phyloP scores from a whole-genome alignment of 2,113 vertebrate species.

The Pelvicachromis taeniatus region DNA sequence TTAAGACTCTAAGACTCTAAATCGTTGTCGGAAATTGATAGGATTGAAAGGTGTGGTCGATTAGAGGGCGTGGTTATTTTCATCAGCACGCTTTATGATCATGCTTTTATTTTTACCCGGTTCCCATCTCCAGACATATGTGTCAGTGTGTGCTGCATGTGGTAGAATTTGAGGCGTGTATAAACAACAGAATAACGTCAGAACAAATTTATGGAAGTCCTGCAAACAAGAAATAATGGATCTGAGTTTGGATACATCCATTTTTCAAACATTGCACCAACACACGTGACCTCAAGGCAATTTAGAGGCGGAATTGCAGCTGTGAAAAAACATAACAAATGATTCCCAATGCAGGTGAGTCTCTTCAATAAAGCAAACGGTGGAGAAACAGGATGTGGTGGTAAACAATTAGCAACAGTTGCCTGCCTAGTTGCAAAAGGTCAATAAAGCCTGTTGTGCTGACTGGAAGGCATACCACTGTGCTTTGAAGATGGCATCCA shows the following conservation, averaged over 20 bases:
- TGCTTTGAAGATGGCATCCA: conserved; percentile 31
- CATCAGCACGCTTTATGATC: neutral
- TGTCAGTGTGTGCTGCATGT: neutral
- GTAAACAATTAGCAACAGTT: conserved; percentile 57
- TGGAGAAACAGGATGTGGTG: conserved; percentile 41
- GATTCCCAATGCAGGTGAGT: neutral
- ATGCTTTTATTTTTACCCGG: neutral
- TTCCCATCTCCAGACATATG: neutral
- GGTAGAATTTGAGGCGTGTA: neutral
- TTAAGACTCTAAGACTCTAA: neutral
- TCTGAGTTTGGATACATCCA: neutral
- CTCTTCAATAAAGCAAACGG: neutral
- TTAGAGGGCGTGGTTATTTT: neutral
- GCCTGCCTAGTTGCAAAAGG: conserved; percentile 42
- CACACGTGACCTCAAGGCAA: no score
- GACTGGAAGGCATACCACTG: conserved; percentile 43
- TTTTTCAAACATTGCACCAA: neutral
- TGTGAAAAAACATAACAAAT: neutral
- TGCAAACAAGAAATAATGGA: neutral
- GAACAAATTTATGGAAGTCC: neutral
- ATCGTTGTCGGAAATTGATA: neutral
- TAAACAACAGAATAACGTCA: neutral
- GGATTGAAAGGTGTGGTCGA: neutral
- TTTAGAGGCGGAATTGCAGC: neutral
- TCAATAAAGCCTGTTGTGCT: conserved; percentile 57